Conservation (phyloP, 2,113 vertebrate genomes). For the Ailuropoda melanoleuca region DNA sequence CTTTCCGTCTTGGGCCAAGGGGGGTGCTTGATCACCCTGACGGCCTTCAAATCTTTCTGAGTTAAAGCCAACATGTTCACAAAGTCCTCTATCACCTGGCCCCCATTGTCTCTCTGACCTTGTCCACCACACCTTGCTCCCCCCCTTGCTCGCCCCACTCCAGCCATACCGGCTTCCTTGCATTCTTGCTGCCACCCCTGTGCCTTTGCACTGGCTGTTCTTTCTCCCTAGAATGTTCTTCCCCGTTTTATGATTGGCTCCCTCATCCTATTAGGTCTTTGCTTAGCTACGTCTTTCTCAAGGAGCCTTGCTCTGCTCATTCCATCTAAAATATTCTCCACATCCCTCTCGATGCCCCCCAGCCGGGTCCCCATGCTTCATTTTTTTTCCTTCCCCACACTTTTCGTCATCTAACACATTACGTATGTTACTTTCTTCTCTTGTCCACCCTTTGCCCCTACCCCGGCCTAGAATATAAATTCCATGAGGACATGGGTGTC, state of each 20-base stretch:
- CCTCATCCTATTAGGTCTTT: background rate
- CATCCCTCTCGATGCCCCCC: background rate
- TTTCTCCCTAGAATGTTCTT: background rate
- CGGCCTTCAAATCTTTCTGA: background rate
- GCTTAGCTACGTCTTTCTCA: background rate
- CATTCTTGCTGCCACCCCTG: background rate
- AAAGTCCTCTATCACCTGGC: background rate
- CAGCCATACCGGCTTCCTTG: background rate
- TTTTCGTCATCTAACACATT: background rate
- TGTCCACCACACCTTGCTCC: background rate
- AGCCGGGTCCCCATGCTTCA: background rate
- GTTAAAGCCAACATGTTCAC: background rate
- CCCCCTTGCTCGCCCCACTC: background rate
- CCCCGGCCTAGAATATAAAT: background rate
- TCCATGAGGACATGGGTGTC: fast-evolving
- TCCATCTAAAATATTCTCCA: background rate
- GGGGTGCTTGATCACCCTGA: background rate
- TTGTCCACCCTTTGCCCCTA: background rate
- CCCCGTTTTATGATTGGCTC: background rate
- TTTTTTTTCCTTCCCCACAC: background rate
- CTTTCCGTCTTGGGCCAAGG: background rate
- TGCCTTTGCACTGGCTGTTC: background rate
- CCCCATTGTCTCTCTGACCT: background rate
- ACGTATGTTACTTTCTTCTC: background rate
- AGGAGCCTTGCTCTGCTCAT: background rate